Evolutionary conservation across 1,140 invertebrate species (phyloP).

Genomic region (Forficula auricularia): DNA sequence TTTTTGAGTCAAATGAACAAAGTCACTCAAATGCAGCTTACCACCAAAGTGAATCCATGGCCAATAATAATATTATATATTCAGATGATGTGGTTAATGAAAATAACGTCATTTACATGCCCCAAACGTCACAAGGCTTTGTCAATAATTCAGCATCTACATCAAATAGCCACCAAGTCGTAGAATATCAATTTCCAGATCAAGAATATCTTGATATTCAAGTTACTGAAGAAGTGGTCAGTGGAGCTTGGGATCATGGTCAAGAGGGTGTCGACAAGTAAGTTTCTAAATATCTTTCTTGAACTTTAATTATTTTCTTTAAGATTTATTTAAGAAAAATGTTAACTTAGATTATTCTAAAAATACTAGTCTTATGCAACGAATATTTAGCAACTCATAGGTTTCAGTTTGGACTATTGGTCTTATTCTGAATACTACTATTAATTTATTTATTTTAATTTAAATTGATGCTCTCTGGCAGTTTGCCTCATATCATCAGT

Average conservation of each 20-base stretch:
- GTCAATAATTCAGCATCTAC: slow-evolving; percentile 20
- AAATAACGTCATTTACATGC: slow-evolving; percentile 37
- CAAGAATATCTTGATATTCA: slow-evolving; percentile 10
- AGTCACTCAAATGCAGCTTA: slow-evolving; percentile 1
- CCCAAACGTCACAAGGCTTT: slow-evolving; percentile 21
- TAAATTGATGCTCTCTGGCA: too few species aligned
- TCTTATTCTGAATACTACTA: neutral
- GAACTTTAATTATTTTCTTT: neutral
- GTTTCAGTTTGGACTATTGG: slow-evolving; percentile 13
- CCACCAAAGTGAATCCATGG: slow-evolving; percentile 25
- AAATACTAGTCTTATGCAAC: neutral
- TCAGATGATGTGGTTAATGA: slow-evolving; percentile 41
- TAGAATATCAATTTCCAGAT: slow-evolving; percentile 8
- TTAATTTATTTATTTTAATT: neutral
- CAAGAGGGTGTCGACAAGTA: slow-evolving; percentile 37
- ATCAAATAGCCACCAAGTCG: slow-evolving; percentile 20
- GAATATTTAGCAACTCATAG: slow-evolving; percentile 17
- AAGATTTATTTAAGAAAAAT: slow-evolving; percentile 9
- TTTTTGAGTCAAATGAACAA: slow-evolving; percentile 3
- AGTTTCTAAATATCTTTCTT: slow-evolving; percentile 7
- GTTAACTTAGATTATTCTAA: slow-evolving; percentile 4
- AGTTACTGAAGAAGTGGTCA: slow-evolving; percentile 24
- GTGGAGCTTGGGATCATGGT: slow-evolving; percentile 24
- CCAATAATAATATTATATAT: slow-evolving; percentile 28
- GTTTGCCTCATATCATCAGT: too few species aligned